Conservation (phyloP, 2,888 invertebrate species). For the Salticus scenicus region DNA sequence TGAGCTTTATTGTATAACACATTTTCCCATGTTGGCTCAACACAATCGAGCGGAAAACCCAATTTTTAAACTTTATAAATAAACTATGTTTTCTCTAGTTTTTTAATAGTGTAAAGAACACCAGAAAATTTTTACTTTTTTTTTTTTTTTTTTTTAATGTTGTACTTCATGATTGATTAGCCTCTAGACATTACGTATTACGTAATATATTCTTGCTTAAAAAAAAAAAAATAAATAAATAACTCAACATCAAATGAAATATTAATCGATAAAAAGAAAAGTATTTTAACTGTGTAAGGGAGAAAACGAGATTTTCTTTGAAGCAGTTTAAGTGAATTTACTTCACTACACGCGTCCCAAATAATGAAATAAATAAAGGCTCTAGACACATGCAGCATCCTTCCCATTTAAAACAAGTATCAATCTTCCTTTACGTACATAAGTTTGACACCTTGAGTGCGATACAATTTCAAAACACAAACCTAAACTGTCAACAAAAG, state of each 20-base stretch:
- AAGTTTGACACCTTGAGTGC: conserved; percentile 58
- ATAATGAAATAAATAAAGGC: conserved; percentile 57
- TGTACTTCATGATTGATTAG: not conserved
- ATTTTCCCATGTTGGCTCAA: not conserved
- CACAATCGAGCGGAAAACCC: not conserved
- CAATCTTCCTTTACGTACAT: conserved; percentile 43
- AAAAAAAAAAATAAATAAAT: too few species aligned
- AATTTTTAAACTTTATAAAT: not conserved
- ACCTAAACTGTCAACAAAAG: conserved; percentile 52
- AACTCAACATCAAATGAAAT: conserved; percentile 3
- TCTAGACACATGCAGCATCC: conserved; percentile 38
- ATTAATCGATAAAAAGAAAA: conserved; percentile 11
- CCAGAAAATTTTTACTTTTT: not conserved
- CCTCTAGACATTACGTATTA: not conserved
- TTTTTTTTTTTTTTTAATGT: conserved; percentile 9
- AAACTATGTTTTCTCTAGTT: not conserved
- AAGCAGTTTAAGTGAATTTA: not conserved
- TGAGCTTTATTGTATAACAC: not conserved
- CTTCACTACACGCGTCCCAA: not conserved
- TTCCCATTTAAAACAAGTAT: conserved; percentile 55
- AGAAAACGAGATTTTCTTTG: not conserved
- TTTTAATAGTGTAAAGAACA: too few species aligned
- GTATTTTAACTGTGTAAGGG: not conserved
- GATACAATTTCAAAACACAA: conserved; percentile 50
- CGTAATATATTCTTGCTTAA: not conserved